Base-by-base conservation (phyloP, 2,888 invertebrate genomes). In the Eurytoma californica region DNA sequence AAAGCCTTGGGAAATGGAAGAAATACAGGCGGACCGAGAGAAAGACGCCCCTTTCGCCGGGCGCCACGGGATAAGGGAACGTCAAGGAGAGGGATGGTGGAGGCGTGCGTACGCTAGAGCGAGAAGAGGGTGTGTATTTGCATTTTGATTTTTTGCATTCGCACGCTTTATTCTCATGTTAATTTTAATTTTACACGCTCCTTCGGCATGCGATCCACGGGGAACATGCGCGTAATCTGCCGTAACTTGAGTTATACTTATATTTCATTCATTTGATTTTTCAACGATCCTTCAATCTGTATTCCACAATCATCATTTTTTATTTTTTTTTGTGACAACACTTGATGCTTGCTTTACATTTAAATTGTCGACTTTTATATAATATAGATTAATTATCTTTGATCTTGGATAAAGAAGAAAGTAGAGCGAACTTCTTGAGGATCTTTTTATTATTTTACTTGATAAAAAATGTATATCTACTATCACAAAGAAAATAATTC, bases 1-100 rank as follows among this genome's bases (percentile, higher is more conserved):
- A 83, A 84, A 84, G 82, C 81, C 83, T 78, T 63, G 69, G 82
- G 76, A 79, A 83, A 83, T 81, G 79, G 72, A 79, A 82, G 82
- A 84, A 83, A 81, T 80, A 81, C 83, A 63, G 68, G 49, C 73
- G 61, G 70, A 79, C 65, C 47, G 39, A 39, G 30, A n/a, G 12
- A 14, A 39, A 18, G 77, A n/a, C 51, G 28, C 18, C 53, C 72
- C 72, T 77, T 72, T 67, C 47, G 60, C 18, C 66, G 53, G 39
- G 16, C 18, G 49, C 53, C 55, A 77, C 18, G 61, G 60, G 66
- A 70, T 66, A 63, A 72, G 72, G 58, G 55, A 67, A 18, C 51
- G 14, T 49, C 57, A 20, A 28, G n/a, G 63, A 28, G 47, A 24
- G 14, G n/a, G 24, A n/a, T 53, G 55, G 39, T 4, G 18, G 13